Base-by-base conservation (phyloP, 2,797 vertebrate species). In the Salarias fasciatus region DNA sequence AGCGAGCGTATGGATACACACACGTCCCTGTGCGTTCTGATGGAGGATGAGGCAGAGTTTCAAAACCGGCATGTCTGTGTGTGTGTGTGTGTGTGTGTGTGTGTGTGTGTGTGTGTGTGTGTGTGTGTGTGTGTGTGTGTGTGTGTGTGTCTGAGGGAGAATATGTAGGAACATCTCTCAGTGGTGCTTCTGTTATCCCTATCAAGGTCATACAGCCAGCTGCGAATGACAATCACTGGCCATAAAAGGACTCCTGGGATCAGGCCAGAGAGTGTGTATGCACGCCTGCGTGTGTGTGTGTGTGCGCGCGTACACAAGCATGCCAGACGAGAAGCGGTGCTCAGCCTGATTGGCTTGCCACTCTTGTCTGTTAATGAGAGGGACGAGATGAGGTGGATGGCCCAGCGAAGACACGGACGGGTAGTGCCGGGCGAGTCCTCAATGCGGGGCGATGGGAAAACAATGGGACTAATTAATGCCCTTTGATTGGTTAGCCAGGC, bases 151-250 rank as follows among this genome's bases (percentile, higher is more conserved):
- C 18, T 24, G 18, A 24, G 46, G 13, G 36, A 18, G 8, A 11
- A 38, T 11, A 45, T 46, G 1, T 51, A 53, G 57, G 10, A 51
- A 43, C 40, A 70, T 75, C 62, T 58, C 66, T 82, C 55, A 47
- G 72, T 58, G 44, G 53, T 50, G 67, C 65, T 75, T 84, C 72
- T 74, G 63, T 70, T 67, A 67, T 81, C 57, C 67, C 60, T 47
- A 68, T 62, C 79, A 80, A 87, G 80, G 82, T 86, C 79, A 83
- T 43, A 56, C 42, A 79, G 62, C 66, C 72, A 82, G 72, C 76
- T 79, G 83, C 29, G 43, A 85, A 84, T 79, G 79, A 86, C 81
- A 84, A 79, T 88, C 77, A 80, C 69, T 51, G 62, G 54, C 71
- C 51, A 57, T 76, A 72, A 75, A 74, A 57, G 50, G 63, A 69